Conservation (phyloP, 1,140 invertebrate species). For the Cydia amplana region DNA sequence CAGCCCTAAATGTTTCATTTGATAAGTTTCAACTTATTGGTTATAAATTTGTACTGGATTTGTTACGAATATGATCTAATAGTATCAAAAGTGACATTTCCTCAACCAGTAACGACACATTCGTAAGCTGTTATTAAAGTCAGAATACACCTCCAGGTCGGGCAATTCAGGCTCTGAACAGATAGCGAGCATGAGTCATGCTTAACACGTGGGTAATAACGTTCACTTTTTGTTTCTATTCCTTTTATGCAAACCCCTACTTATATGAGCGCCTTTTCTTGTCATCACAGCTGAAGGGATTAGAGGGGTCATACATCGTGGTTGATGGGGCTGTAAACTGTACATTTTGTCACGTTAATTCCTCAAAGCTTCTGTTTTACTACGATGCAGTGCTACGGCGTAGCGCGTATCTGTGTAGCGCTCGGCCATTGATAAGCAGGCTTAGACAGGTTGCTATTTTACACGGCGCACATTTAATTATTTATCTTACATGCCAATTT, state of each 20-base stretch:
- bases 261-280: constrained; percentile 20
- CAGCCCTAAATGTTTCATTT: no score
- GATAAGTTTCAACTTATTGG: no score
- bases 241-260: constrained; percentile 1
- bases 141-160: no score
- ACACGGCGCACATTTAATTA: neutral
- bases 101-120: no score
- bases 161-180: no score
- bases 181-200: neutral
- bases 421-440: neutral
- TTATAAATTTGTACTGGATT: no score
- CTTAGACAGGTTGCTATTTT: neutral
- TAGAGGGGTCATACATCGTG: constrained; percentile 24
- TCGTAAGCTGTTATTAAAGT: no score
- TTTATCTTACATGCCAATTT: neutral
- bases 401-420: neutral
- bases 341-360: constrained; percentile 11
- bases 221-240: neutral
- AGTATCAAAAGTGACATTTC: no score
- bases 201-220: neutral
- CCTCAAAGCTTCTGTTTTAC: constrained; percentile 2
- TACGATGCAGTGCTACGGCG: constrained; percentile 9
- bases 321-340: constrained; percentile 28
- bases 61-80: no score
- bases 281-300: constrained; percentile 22